Conservation (phyloP, 2,113 vertebrate species). For the Strigops habroptila region DNA sequence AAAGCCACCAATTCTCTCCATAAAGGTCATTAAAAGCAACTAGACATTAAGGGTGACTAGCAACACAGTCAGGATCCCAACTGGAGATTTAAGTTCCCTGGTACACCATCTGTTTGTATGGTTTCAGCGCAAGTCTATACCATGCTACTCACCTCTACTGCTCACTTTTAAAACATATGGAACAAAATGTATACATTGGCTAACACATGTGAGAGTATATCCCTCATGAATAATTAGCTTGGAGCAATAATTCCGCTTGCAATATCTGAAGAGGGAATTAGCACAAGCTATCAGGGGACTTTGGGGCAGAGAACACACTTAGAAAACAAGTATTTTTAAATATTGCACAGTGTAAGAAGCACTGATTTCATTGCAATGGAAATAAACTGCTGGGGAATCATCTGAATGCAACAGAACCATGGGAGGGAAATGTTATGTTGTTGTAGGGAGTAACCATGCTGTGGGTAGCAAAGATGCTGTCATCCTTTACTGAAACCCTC, state of each 20-base stretch:
- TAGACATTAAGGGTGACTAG: not conserved
- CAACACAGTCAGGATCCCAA: not conserved
- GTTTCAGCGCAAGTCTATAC: not conserved
- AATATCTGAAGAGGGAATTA: not conserved
- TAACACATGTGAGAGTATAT: not conserved
- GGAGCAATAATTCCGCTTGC: not conserved
- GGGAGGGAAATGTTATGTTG: not conserved
- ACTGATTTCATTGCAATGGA: not conserved
- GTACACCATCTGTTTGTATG: not conserved
- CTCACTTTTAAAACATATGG: not conserved
- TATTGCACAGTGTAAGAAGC: not conserved
- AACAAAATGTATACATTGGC: not conserved
- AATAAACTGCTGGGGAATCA: not conserved
- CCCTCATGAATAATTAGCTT: not conserved
- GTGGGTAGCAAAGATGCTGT: not conserved
- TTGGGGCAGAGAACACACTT: not conserved
- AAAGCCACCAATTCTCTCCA: not conserved
- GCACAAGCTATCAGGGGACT: not conserved
- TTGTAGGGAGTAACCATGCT: not conserved
- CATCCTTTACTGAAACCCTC: not conserved
- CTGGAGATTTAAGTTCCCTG: not conserved
- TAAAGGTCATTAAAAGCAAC: not conserved
- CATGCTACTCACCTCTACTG: not conserved
- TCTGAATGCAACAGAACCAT: not conserved
- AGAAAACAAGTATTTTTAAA: slow-evolving; percentile 10